Evolutionary conservation across 2,797 vertebrate genomes (phyloP).

Genomic region (Ceyx erithaca): DNA sequence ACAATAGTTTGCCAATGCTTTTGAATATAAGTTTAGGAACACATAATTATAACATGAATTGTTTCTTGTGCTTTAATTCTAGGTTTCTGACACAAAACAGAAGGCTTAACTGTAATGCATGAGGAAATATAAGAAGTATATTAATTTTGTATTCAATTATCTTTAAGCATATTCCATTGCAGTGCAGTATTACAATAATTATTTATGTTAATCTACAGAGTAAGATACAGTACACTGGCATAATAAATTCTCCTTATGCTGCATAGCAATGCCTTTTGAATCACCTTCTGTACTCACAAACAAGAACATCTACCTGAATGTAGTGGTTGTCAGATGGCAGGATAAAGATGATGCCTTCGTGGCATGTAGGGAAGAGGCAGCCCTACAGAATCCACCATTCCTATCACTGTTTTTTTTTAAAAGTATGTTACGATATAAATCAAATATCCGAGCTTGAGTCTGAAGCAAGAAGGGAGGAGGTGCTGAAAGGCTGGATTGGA

Average conservation of each 20-base stretch:
- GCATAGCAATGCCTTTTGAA: not conserved
- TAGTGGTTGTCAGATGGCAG: not conserved
- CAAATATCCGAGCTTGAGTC: not conserved
- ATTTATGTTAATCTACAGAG: slow-evolving; percentile 55
- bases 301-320: not conserved
- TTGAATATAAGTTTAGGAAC: slow-evolving; percentile 60
- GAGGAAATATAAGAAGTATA: slow-evolving; percentile 51
- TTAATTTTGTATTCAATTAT: slow-evolving; percentile 57
- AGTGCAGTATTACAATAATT: slow-evolving; percentile 42
- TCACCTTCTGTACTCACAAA: slow-evolving; percentile 17
- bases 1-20: slow-evolving; percentile 56
- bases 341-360: not conserved
- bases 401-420: not conserved
- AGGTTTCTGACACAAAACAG: slow-evolving; percentile 75
- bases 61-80: slow-evolving; percentile 70
- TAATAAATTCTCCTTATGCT: slow-evolving; percentile 41
- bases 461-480: not conserved
- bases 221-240: not conserved
- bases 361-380: not conserved
- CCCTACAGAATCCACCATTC: not conserved
- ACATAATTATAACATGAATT: slow-evolving; percentile 68
- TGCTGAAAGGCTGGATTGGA: slow-evolving; percentile 21
- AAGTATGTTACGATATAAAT: not conserved
- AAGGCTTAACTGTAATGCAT: slow-evolving; percentile 46
- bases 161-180: slow-evolving; percentile 41